These are phyloP conservation scores for Drosophila setifemur DNA, from an alignment of 1,140 invertebrate genomes.

Conservation along the genomic window DNA sequence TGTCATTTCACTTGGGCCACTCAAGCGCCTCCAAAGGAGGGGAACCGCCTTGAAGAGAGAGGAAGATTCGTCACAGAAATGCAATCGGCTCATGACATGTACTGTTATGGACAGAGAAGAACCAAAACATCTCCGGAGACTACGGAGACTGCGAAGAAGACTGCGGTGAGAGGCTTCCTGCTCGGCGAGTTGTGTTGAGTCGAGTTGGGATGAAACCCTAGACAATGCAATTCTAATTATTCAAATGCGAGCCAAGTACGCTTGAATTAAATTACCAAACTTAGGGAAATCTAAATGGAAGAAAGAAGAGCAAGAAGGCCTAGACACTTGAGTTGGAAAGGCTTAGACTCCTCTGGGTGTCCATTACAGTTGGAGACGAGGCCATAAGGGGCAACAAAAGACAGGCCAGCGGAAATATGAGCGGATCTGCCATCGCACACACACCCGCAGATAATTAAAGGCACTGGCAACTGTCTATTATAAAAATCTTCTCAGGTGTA, in stretches of 20 bases:
- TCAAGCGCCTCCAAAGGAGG: neutral
- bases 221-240: slow-evolving; percentile 79
- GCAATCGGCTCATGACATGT: slow-evolving; percentile 22
- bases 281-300: slow-evolving; percentile 47
- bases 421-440: slow-evolving; percentile 53
- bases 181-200: slow-evolving; percentile 24
- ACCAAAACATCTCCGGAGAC: slow-evolving; percentile 18
- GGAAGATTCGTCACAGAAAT: slow-evolving; percentile 13
- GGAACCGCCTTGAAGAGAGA: neutral
- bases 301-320: slow-evolving; percentile 51
- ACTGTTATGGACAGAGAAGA: slow-evolving; percentile 51
- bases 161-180: slow-evolving; percentile 75
- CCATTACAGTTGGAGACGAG: slow-evolving; percentile 41
- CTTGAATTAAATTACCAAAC: slow-evolving; percentile 77
- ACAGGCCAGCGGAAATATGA: slow-evolving; percentile 59
- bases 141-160: no score
- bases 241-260: slow-evolving; percentile 61
- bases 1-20: slow-evolving; percentile 8
- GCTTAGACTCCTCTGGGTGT: slow-evolving; percentile 46
- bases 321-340: slow-evolving; percentile 36
- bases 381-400: slow-evolving; percentile 35
- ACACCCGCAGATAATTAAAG: slow-evolving; percentile 7
- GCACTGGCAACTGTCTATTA: slow-evolving; percentile 45
- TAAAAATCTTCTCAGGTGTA: slow-evolving; percentile 78
- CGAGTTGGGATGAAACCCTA: slow-evolving; percentile 51